Evolutionary conservation across 1,140 invertebrate species (phyloP), one percentile per base, ranked within the genome.

Genomic region (Contarinia nasturtii): DNA sequence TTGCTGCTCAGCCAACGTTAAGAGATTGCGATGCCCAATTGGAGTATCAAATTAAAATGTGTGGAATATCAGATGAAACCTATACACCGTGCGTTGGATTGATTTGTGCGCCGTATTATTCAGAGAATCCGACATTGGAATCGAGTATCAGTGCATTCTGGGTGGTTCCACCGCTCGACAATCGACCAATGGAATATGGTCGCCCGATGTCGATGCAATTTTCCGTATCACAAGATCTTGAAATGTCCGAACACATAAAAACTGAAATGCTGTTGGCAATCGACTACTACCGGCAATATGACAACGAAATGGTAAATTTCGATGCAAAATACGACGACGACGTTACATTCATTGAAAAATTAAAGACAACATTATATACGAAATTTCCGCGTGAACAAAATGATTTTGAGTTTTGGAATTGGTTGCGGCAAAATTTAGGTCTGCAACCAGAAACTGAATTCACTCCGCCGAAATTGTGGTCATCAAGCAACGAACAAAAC

Each of bases 1-100:
- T 85, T 49, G 77, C 83, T 51, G 83, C 88, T 10, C 83, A 89
- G 50, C 90, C 90, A 10, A 89, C 87, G 15, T 66, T 94, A 1
- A 70, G 85, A 41, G 92, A 96, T 63, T 84, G 92, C 50, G 86
- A 92, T 57, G 78, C 82, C 51, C 92, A 96, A 62, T 68, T 95
- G 47, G 88, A 93, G 54, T 93, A 94, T 70, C 86, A 97, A 69
- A 84, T 95, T 44, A 82, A 81, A 61, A 87, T 95, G 84, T 86
- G 90, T 55, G 90, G 90, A 1, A 75, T 78, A 7, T 84, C 78
- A 49, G 87, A 92, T 68, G 80, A 83, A 51, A 82, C 79, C 15
- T 95, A 95, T 56, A 84, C 82, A 38, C 92, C 92, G 5, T 94
- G 90, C 58, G 75, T 96, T 53, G 90, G 88, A 42, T 71, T 95